Evolutionary conservation across 1,140 invertebrate species (phyloP).

Genomic region (Ladona fulva): DNA sequence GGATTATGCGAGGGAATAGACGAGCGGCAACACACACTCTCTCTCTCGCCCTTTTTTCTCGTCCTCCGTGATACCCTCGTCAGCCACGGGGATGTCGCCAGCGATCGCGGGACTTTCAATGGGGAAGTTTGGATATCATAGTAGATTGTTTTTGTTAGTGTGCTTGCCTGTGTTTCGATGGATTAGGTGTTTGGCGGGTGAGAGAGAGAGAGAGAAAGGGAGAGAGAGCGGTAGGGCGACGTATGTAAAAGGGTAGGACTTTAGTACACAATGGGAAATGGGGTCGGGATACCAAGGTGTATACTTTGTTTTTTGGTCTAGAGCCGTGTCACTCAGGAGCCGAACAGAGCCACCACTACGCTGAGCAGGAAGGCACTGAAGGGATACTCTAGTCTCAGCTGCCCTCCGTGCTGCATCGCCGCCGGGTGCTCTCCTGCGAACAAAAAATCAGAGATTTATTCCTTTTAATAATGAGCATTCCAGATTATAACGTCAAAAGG

Average conservation of each 20-base stretch:
- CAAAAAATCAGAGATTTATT: conserved; percentile 14
- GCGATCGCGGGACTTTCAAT: too few relatives aligned
- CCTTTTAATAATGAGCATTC: background rate
- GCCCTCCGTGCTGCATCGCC: conserved; percentile 68
- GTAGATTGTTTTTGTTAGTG: too few relatives aligned
- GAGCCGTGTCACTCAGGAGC: conserved; percentile 29
- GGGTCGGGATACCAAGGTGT: too few relatives aligned
- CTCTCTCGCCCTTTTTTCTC: too few relatives aligned
- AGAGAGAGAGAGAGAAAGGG: background rate
- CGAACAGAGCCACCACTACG: conserved; percentile 41
- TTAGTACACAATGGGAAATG: background rate
- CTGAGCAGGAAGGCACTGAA: conserved; percentile 45
- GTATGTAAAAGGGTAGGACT: background rate
- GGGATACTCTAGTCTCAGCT: conserved; percentile 47
- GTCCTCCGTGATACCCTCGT: too few relatives aligned
- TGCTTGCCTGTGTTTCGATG: too few relatives aligned
- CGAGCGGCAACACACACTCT: too few relatives aligned
- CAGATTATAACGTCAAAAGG: background rate
- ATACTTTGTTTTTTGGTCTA: background rate
- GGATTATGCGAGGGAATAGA: too few relatives aligned
- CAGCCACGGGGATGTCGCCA: too few relatives aligned
- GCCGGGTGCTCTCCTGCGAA: conserved; percentile 68
- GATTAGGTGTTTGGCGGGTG: background rate
- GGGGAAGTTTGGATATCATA: too few relatives aligned
- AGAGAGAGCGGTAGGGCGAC: background rate